A percentile compares a stretch with the other conserved stretches of the same genome.
phyloP scores from a whole-genome alignment of 2,113 vertebrate genomes.

The Rhea pennata region DNA sequence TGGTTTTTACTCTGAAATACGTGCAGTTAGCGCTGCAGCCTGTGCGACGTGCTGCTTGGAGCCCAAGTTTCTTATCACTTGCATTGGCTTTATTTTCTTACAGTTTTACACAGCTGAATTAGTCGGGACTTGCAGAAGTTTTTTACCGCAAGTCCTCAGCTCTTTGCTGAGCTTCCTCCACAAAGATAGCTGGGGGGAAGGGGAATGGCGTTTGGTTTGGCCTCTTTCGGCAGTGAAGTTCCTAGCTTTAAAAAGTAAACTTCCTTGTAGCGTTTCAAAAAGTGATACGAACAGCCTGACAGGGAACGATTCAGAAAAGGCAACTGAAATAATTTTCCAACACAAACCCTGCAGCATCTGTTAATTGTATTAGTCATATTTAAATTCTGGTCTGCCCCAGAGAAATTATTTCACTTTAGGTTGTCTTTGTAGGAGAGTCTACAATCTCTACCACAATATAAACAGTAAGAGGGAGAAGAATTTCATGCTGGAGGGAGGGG shows the following conservation, averaged over 20 bases:
- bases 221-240: not conserved
- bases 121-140: not conserved
- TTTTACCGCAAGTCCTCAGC: not conserved
- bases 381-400: not conserved
- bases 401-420: not conserved
- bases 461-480: constrained; percentile 37
- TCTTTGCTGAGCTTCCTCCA: not conserved
- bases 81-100: not conserved
- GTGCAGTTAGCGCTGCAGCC: not conserved
- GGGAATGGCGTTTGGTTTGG: not conserved
- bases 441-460: not conserved
- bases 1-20: not conserved
- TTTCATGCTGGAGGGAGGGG: not conserved
- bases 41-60: not conserved
- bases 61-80: not conserved
- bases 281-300: not conserved
- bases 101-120: not conserved
- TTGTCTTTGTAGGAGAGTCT: not conserved
- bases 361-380: not conserved
- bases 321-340: not conserved
- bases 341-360: not conserved
- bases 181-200: not conserved
- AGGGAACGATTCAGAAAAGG: not conserved
- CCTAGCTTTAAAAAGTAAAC: not conserved
- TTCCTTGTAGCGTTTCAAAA: not conserved